Base-by-base conservation (phyloP, 2,113 vertebrate genomes). In the Cairina moschata region DNA sequence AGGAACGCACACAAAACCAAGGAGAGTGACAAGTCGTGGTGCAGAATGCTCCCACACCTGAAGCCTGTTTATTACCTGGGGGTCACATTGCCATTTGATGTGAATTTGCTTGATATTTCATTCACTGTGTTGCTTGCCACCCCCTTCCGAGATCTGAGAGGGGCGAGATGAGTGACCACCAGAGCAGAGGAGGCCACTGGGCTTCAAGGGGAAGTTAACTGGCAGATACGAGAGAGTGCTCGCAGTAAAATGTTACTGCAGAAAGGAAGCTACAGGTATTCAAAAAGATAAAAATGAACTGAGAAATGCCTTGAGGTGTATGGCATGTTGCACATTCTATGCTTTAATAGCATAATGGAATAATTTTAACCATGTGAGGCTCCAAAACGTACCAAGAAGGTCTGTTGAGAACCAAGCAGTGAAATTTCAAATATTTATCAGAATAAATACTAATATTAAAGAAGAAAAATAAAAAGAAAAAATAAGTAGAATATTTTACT, bases 261-360 rank as follows among this genome's bases (percentile, higher is more conserved):
- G 93, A 94, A 93, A 95, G 96, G 94, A 91, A 97, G 92, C 92
- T 96, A 97, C 90, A 96, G 97, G 97, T 97, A 96, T 79, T 96
- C 91, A 76, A 44, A 94, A 96, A 95, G 95, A 95, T 92, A 96
- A 97, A 97, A 97, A 95, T 86, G 94, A 96, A 76, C 83, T 15
- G 55, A 93, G 84, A 91, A 95, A 93, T 92, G 95, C 97, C 97
- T 97, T 97, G 90, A 96, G 97, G 92, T 97, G 67, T 58, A 67
- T 66, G 93, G 85, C 80, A 36, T 82, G 92, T 93, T 96, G 93
- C 72, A 96, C 95, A 48, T 93, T 89, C 91, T 29, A 5, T n/a
- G 93, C 91, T 96, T 95, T 97, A 96, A 89, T 71, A 91, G 95
- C 63, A 20, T 89, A 95, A 96, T 95, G 65, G 95, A 97, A 96